Evolutionary conservation across 2,797 vertebrate genomes (phyloP).

Genomic region (Myotis daubentonii): DNA sequence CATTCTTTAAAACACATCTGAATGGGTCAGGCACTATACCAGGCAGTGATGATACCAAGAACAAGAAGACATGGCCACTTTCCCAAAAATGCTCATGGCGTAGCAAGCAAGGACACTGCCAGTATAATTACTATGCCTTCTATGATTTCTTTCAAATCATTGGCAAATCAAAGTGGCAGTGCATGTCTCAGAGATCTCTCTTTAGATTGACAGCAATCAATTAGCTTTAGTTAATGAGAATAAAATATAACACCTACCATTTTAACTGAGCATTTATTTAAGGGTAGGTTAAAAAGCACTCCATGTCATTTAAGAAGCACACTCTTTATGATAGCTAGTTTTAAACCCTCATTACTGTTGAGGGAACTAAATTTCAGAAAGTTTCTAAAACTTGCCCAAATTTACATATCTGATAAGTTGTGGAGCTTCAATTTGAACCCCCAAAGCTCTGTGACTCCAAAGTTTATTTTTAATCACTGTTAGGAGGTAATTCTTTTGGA

Average conservation of each 20-base stretch:
- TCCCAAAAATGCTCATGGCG: neutral
- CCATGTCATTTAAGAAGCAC: neutral
- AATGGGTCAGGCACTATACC: neutral
- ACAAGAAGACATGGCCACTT: neutral
- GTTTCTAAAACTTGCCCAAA: neutral
- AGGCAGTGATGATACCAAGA: neutral
- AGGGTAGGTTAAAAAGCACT: neutral
- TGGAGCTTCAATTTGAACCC: neutral
- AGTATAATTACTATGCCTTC: neutral
- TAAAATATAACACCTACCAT: neutral
- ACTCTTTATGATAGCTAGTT: neutral
- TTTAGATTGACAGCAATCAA: neutral
- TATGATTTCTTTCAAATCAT: neutral
- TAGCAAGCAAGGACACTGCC: neutral
- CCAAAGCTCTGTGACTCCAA: neutral
- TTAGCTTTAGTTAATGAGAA: neutral
- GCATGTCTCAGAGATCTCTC: neutral
- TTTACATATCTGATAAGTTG: neutral
- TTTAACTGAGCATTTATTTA: conserved; percentile 37
- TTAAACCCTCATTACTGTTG: neutral
- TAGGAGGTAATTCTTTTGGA: conserved; percentile 4
- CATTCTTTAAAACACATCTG: conserved; percentile 18
- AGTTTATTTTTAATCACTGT: neutral
- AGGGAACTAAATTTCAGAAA: neutral
- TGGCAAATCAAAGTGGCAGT: neutral